These are phyloP conservation scores for Campylomormyrus numenius DNA, from an alignment of 2,113 vertebrate species.

Conservation along the genomic window DNA sequence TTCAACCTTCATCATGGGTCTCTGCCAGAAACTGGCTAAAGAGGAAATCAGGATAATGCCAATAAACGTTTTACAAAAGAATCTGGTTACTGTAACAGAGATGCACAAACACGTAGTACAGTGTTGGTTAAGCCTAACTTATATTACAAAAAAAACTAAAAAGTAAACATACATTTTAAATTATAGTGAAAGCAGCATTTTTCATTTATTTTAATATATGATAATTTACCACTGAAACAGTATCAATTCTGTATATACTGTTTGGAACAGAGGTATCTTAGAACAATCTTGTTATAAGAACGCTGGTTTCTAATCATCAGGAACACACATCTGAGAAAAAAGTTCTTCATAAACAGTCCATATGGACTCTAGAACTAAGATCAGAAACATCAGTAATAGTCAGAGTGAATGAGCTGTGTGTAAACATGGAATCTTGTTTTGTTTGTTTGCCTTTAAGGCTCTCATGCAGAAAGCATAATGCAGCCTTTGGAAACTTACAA, in stretches of 20 bases:
- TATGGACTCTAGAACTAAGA: constrained; percentile 31
- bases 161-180: background rate
- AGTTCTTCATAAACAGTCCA: constrained; percentile 26
- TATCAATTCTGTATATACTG: background rate
- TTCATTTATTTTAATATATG: constrained; percentile 4
- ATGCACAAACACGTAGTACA: background rate
- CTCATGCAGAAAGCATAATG: background rate
- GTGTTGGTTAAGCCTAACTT: background rate
- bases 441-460: background rate
- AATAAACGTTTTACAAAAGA: background rate
- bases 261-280: background rate
- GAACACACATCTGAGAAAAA: constrained; percentile 14
- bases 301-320: background rate
- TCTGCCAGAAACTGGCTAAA: background rate
- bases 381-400: constrained; percentile 19
- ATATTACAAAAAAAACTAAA: background rate
- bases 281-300: background rate
- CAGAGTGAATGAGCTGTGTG: background rate
- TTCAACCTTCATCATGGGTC: background rate
- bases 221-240: background rate
- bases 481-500: background rate
- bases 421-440: background rate
- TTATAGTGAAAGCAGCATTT: background rate
- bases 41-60: background rate
- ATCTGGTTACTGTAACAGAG: background rate